These are phyloP conservation scores for Pelusios castaneus DNA, from an alignment of 2,113 vertebrate genomes.

Conservation along the genomic window DNA sequence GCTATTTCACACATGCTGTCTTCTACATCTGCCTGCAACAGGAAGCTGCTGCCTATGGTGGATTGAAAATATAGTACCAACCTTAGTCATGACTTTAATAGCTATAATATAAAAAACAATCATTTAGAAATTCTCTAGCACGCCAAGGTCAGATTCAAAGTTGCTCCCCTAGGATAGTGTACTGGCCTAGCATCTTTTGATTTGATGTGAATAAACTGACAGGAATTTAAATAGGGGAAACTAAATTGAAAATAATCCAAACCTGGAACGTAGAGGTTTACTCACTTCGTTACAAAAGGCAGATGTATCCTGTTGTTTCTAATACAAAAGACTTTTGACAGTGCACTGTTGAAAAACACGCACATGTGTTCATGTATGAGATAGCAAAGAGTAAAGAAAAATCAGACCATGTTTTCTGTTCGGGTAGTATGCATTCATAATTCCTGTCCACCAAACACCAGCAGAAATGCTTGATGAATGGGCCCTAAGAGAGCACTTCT, in stretches of 20 bases:
- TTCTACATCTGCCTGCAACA: background rate
- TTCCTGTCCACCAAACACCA: constrained; percentile 65
- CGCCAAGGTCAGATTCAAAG: background rate
- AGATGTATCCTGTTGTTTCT: constrained; percentile 60
- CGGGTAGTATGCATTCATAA: constrained; percentile 59
- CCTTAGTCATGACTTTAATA: background rate
- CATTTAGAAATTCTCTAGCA: background rate
- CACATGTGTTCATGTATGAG: background rate
- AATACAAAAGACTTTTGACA: constrained; percentile 20
- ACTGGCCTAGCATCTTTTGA: constrained; percentile 13
- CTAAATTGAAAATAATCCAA: constrained; percentile 13
- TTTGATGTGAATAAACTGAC: constrained; percentile 24
- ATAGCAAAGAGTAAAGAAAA: background rate
- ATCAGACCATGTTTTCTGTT: constrained; percentile 4
- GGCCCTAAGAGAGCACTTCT: constrained; percentile 72
- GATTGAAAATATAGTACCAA: background rate
- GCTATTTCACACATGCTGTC: background rate
- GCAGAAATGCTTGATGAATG: constrained; percentile 72
- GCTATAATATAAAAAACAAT: background rate
- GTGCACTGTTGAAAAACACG: constrained; percentile 3
- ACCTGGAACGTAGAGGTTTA: constrained; percentile 3
- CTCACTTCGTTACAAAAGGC: constrained; percentile 10
- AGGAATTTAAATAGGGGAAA: constrained; percentile 10
- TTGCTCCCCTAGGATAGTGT: background rate
- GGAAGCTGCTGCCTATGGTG: background rate